A percentile compares a stretch with the other conserved stretches of the same genome.
phyloP scores from a whole-genome alignment of 2,797 vertebrate species.

The Danionella dracula region DNA sequence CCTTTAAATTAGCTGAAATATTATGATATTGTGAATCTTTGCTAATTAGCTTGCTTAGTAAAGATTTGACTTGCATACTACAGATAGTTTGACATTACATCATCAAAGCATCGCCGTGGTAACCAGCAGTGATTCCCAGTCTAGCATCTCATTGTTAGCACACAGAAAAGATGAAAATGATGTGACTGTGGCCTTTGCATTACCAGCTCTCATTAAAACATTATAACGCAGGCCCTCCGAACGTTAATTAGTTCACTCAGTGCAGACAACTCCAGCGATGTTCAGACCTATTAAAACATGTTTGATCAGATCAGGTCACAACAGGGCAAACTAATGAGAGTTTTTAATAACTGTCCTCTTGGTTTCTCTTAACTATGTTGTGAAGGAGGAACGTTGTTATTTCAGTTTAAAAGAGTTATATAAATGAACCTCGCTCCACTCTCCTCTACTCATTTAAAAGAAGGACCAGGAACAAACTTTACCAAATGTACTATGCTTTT shows the following conservation, averaged over 20 bases:
- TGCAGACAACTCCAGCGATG: not conserved
- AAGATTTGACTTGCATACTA: no score
- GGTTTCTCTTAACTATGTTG: not conserved
- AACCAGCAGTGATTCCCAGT: not conserved
- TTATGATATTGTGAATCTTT: no score
- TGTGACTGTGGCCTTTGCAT: not conserved
- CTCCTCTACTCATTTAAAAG: no score
- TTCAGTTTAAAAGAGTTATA: not conserved
- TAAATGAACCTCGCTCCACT: no score
- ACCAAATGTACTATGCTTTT: no score
- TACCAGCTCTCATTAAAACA: not conserved
- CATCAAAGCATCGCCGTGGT: not conserved
- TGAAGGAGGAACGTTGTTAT: not conserved
- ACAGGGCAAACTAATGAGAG: conserved; percentile 1
- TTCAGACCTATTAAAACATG: conserved; percentile 14
- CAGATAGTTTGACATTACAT: no score
- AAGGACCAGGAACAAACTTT: no score
- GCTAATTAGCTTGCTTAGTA: no score
- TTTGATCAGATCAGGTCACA: conserved; percentile 35
- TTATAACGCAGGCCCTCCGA: not conserved
- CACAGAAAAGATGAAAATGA: not conserved
- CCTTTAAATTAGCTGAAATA: no score
- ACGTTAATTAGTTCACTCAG: not conserved
- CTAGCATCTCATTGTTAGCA: not conserved
- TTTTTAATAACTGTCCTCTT: conserved; percentile 12